Base-by-base conservation (phyloP, 2,113 vertebrate species). In the Urocolius indicus region DNA sequence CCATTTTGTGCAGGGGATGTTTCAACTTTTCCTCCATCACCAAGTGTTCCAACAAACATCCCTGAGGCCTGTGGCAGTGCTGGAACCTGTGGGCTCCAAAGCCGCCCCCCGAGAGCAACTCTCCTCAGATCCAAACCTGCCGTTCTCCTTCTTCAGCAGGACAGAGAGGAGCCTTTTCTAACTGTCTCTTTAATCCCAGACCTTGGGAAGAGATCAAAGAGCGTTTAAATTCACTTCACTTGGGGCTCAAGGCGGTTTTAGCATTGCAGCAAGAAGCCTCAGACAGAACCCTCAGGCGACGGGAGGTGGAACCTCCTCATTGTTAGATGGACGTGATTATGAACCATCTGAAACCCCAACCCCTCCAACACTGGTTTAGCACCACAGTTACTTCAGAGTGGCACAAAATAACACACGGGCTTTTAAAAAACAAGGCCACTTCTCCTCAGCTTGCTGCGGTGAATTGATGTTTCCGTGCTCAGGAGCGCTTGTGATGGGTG, bases 61-160 rank as follows among this genome's bases (percentile, higher is more conserved):
- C 63, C 49, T 3, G 23, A 11, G 22, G 22, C 8, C 2, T 1
- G 0, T 0, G 14, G n/a, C 30, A 74, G 10, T 36, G 41, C 19
- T 30, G 63, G 36, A 52, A 6, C 13, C 22, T 7, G 2, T 4
- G 38, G 29, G 32, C 38, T 32, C 61, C 52, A 23, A 17, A 45
- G 43, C 45, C 32, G 12, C 43, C 10, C 0, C 16, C 26, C 14
- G 5, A 6, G 8, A 30, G 41, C 30, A 24, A 0, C 0, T 6
- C 38, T 9, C 34, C 34, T 26, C 87, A n/a, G 10, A 29, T 0
- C 15, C 13, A 2, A 52, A 27, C 26, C 29, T n/a, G 18, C 22
- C 2, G 2, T 21, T 29, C 38, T 0, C 11, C 45, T 41, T 13
- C n/a, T 24, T n/a, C 52, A 8, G 45, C 13, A 29, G 43, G 15